These are phyloP conservation scores for Trichogramma dendrolimi DNA, from an alignment of 2,888 invertebrate species.

Conservation along the genomic window DNA sequence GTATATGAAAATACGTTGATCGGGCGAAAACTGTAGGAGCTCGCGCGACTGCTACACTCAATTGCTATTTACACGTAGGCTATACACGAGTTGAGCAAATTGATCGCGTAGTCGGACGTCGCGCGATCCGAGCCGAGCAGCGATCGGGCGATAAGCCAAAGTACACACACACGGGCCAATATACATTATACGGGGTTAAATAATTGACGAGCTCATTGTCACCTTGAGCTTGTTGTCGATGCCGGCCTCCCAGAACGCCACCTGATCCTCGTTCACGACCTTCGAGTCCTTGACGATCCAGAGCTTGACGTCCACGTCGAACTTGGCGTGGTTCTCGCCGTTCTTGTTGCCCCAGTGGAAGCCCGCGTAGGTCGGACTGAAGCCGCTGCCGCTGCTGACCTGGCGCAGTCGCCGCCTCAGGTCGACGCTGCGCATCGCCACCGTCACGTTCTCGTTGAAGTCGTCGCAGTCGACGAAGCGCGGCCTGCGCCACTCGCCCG, in stretches of 20 bases:
- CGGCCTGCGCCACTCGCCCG: slow-evolving; percentile 65
- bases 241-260: slow-evolving; percentile 78
- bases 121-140: neutral
- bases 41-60: neutral
- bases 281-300: slow-evolving; percentile 70
- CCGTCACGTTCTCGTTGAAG: slow-evolving; percentile 70
- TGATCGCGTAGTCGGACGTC: neutral
- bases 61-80: too few species aligned
- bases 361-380: slow-evolving; percentile 39
- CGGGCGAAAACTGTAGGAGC: neutral
- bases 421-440: slow-evolving; percentile 24
- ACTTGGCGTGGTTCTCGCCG: slow-evolving; percentile 41
- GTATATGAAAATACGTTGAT: slow-evolving; percentile 2
- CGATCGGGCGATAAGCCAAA: neutral
- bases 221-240: slow-evolving; percentile 63
- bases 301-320: slow-evolving; percentile 37
- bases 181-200: neutral
- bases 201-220: slow-evolving; percentile 10
- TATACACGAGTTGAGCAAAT: too few species aligned
- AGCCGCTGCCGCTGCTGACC: slow-evolving; percentile 22
- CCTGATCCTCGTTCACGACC: slow-evolving; percentile 64
- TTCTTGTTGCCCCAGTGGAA: slow-evolving; percentile 42
- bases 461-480: slow-evolving; percentile 76
- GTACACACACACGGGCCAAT: neutral
- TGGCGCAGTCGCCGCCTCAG: slow-evolving; percentile 16